Evolutionary conservation across 2,113 vertebrate species (phyloP), one percentile per base, ranked within the genome.

Genomic region (Paratilapia polleni): DNA sequence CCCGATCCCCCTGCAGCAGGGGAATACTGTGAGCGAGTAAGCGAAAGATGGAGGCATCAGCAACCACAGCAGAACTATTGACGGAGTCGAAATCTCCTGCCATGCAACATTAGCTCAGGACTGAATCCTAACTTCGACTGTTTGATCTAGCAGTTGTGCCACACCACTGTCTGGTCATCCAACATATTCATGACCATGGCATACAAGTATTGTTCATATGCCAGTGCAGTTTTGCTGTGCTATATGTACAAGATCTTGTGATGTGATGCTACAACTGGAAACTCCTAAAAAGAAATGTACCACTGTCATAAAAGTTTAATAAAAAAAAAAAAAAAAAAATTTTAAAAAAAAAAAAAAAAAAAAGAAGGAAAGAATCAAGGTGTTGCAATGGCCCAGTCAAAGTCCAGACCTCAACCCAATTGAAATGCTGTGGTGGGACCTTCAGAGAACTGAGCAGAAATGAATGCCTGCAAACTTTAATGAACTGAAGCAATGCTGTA

Each of bases 151-250:
- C 38, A 56, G 47, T 24, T 15, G 4, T 24, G 17, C 10, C 15
- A 6, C 58, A 15, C 14, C 5, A 12, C 22, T 3, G n/a, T 38
- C 62, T 58, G 73, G 8, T 8, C 26, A 74, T 52, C 57, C 59
- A 64, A 49, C 19, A 54, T 49, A 75, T 56, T 85, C 80, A 82
- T 89, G 80, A 84, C 26, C 0, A 41, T 57, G 54, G 20, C 68
- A 64, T 88, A 81, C 68, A 70, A 41, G 8, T 10, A 3, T 38
- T 31, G 62, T 74, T 82, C 14, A 77, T 64, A 66, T 66, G 80
- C 57, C 66, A 81, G 20, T 60, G n/a, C 17, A 28, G 61, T 8
- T n/a, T 81, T 43, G 34, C 1, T 13, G 20, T 20, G 12, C 26
- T 41, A 9, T 6, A 6, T 2, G 70, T 19, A 22, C 26, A 54